Evolutionary conservation across 2,797 vertebrate species (phyloP), one percentile per base, ranked within the genome.

Genomic region (Alectoris magna): DNA sequence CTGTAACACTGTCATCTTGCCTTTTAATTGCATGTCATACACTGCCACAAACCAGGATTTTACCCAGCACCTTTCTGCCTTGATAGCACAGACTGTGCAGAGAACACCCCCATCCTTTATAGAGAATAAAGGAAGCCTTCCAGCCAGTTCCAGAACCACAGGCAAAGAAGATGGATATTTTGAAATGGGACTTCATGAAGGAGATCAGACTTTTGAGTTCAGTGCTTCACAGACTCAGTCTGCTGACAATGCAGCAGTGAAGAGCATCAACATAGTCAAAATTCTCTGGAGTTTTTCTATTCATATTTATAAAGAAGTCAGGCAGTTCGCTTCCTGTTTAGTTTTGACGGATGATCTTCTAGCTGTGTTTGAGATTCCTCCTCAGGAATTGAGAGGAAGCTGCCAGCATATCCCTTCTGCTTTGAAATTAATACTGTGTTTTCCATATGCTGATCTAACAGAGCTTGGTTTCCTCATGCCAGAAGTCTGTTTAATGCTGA

Each of bases 101-200:
- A 97, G 96, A 75, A 95, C 95, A 44, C 68, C 95, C 36, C 75
- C 78, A 4, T 97, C 96, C 79, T 97, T 94, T 88, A 93, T 90
- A 7, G 97, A 97, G 94, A 92, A 41, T 73, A 94, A 87, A 93
- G 96, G 74, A 80, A 96, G 91, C 63, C 95, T 96, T 79, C 64
- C 5, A 3, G 96, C 87, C 4, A 92, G 98, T 48, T 94, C 95
- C 68, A 91, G 88, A 77, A 92, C 91, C 29, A 87, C 92, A 8
- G 96, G 96, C 16, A 98, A 98, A 48, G 98, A 98, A 87, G 99
- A 99, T 66, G 99, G 99, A 27, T 99, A 99, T 97, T 99, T 99
- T 88, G 99, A 99, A 97, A 99, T 99, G 99, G 98, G 98, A 55
- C 98, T 98, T 73, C 98, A 98, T 4, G 97, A 98, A 95, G 97